Evolutionary conservation across 2,113 vertebrate species (phyloP).

Genomic region (Acrocephalus arundinaceus): DNA sequence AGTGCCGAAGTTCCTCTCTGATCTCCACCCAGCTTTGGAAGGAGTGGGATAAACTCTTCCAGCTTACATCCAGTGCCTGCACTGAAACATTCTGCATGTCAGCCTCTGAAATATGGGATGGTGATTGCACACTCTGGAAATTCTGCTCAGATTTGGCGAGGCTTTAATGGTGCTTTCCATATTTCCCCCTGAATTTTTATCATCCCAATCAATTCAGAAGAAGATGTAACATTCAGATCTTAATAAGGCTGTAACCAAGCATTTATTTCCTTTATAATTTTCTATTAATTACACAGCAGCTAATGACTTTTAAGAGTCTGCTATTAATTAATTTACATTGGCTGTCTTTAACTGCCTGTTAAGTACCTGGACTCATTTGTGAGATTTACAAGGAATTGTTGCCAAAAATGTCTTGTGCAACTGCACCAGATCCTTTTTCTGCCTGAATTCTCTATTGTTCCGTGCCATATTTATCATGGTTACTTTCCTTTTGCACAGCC

Average conservation of each 20-base stretch:
- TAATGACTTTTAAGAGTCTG: slow-evolving; percentile 48
- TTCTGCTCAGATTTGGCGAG: neutral
- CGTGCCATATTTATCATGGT: neutral
- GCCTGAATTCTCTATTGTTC: slow-evolving; percentile 19
- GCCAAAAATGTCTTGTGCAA: slow-evolving; percentile 29
- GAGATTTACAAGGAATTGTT: slow-evolving; percentile 24
- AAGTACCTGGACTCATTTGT: slow-evolving; percentile 48
- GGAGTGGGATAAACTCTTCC: neutral
- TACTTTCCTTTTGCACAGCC: neutral
- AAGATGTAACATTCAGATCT: slow-evolving; percentile 12
- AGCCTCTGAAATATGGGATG: neutral
- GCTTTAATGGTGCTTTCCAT: neutral
- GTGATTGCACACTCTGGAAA: neutral
- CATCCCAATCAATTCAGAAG: slow-evolving; percentile 1
- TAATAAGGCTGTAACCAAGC: slow-evolving; percentile 44
- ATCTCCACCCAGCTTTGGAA: neutral
- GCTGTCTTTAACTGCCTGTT: slow-evolving; percentile 58
- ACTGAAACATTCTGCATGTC: neutral
- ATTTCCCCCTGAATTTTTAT: slow-evolving; percentile 7
- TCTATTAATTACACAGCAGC: slow-evolving; percentile 55
- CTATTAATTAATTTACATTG: slow-evolving; percentile 61
- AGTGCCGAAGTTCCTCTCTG: neutral
- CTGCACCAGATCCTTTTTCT: neutral
- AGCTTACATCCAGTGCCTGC: neutral
- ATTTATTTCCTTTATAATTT: slow-evolving; percentile 56